These are phyloP conservation scores for Misgurnus mizolepis DNA, from an alignment of 2,113 vertebrate genomes.

Conservation along the genomic window DNA sequence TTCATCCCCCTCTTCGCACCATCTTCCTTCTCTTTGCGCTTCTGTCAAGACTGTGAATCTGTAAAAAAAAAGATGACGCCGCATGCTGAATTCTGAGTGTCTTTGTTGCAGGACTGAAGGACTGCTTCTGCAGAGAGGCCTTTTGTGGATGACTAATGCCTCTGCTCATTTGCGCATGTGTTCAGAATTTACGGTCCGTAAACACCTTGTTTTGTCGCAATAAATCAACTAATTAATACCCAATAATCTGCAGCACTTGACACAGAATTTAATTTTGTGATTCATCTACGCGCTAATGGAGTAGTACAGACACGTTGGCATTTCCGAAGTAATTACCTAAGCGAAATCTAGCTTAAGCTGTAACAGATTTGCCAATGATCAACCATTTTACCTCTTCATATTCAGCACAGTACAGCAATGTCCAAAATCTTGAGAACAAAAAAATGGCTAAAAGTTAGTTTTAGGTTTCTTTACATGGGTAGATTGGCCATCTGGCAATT, in stretches of 20 bases:
- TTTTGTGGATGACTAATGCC: constrained; percentile 13
- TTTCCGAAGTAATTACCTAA: background rate
- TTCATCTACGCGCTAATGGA: background rate
- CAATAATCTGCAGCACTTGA: constrained; percentile 2
- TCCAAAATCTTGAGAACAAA: no score
- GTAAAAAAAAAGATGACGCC: constrained; percentile 7
- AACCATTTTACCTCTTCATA: background rate
- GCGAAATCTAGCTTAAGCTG: background rate
- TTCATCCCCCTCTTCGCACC: constrained; percentile 27
- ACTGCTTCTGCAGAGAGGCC: constrained; percentile 19
- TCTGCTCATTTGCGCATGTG: constrained; percentile 1
- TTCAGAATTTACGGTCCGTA: constrained; percentile 15
- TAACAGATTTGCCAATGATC: background rate
- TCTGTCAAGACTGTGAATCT: constrained; percentile 18
- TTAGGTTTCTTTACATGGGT: no score
- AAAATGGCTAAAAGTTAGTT: no score
- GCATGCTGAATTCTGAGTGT: constrained; percentile 24
- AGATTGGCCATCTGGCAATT: no score
- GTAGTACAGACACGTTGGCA: background rate
- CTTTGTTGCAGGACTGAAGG: constrained; percentile 4
- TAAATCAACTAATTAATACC: constrained; percentile 8
- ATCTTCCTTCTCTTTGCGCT: constrained; percentile 37
- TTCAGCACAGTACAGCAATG: no score
- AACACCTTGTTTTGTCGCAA: background rate
- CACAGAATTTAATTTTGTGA: background rate